Evolutionary conservation across 2,113 vertebrate species (phyloP).

Genomic region (Micronycteris hirsuta): DNA sequence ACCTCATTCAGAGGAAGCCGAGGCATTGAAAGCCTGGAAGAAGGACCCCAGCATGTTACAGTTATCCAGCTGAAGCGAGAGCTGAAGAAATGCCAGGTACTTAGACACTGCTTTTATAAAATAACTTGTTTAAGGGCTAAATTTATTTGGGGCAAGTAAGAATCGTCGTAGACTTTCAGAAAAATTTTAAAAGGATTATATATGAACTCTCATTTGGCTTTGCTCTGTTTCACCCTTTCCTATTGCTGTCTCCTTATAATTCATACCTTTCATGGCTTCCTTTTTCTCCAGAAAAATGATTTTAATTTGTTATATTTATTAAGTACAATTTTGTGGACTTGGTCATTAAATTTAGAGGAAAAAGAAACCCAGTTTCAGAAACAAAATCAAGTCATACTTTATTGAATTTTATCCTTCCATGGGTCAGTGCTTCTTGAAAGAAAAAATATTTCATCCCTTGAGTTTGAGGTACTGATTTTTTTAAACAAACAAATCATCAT

Average conservation of each 20-base stretch:
- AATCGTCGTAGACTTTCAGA: neutral
- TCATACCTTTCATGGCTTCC: neutral
- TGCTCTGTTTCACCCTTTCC: neutral
- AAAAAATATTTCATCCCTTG: neutral
- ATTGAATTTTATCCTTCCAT: neutral
- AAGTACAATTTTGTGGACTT: neutral
- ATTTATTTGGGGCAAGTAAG: slow-evolving; percentile 29
- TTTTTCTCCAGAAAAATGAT: neutral
- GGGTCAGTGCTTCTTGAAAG: neutral
- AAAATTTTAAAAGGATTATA: neutral
- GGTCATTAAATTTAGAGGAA: neutral
- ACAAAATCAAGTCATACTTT: neutral
- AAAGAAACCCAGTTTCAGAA: slow-evolving; percentile 23
- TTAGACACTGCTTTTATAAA: neutral
- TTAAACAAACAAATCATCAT: neutral
- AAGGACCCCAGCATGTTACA: slow-evolving; percentile 76
- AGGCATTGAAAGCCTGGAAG: slow-evolving; percentile 51
- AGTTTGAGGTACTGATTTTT: neutral
- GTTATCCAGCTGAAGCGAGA: slow-evolving; percentile 86
- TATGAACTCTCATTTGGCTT: slow-evolving; percentile 25
- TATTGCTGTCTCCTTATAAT: neutral
- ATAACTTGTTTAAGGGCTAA: neutral
- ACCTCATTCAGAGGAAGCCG: slow-evolving; percentile 46
- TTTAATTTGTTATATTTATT: slow-evolving; percentile 23
- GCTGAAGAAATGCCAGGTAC: slow-evolving; percentile 90